A percentile compares a stretch with the other conserved stretches of the same genome.
phyloP scores from a whole-genome alignment of 2,888 invertebrate genomes.

The Parasteatoda lunata region DNA sequence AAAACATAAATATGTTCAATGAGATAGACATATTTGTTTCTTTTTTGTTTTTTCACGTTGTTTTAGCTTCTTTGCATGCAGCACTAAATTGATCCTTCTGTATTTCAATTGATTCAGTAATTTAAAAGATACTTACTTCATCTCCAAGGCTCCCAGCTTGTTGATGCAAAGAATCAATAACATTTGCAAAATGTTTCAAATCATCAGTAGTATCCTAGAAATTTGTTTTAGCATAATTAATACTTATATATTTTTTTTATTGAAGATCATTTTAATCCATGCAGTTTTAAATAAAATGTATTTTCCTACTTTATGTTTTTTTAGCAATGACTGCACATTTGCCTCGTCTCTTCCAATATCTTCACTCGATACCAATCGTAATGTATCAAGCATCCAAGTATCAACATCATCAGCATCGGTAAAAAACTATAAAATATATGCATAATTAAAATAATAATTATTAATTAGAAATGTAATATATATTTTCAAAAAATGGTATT shows the following conservation, averaged over 20 bases:
- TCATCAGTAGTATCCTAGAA: constrained; percentile 91
- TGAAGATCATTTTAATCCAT: not conserved
- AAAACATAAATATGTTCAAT: too few relatives aligned
- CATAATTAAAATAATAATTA: not conserved
- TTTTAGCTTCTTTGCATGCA: too few relatives aligned
- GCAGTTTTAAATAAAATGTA: not conserved
- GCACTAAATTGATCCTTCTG: too few relatives aligned
- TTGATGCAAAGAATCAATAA: constrained; percentile 92
- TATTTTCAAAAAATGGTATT: not conserved
- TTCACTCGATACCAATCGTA: constrained; percentile 96
- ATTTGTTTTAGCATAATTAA: not conserved
- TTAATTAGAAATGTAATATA: not conserved
- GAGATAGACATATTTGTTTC: too few relatives aligned
- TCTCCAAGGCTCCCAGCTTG: constrained; percentile 88
- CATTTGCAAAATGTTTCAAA: constrained; percentile 93
- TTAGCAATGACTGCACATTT: constrained; percentile 96
- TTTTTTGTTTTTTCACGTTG: too few relatives aligned
- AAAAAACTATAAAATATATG: constrained; percentile 80
- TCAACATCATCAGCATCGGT: constrained; percentile 99
- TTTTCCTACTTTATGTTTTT: constrained; percentile 88
- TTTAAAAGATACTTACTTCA: constrained; percentile 78
- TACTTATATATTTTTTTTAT: not conserved
- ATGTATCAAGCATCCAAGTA: constrained; percentile 98
- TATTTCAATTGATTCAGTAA: too few relatives aligned
- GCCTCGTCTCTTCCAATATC: constrained; percentile 99